Evolutionary conservation across 2,888 invertebrate genomes (phyloP), one percentile per base, ranked within the genome.

Genomic region (Meteorus colon): DNA sequence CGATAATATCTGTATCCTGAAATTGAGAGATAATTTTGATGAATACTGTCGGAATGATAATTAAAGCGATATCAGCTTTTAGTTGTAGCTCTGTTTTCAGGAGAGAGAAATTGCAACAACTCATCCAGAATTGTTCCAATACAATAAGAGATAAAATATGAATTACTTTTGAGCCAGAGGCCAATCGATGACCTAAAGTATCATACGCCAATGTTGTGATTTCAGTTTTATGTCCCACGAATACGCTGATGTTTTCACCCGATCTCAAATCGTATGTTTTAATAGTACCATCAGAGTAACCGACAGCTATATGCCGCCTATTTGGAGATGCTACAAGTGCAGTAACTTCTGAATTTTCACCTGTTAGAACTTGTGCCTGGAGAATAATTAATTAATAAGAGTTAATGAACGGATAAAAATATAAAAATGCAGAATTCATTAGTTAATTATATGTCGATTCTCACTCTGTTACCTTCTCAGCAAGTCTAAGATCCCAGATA

Each of bases 401-500:
- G 69, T 67, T 55, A 24, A 65, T 31, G 55, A 69, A 74, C 55
- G 24, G 41, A 60, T 16, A 41, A 59, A 24, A 31, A 24, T 48
- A 37, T 62, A 8, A 69, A 69, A 6, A 8, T 76, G 29, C 59
- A 16, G 24, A 16, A 41, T 41, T 2, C 24, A 24, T 24, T 24
- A 24, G 24, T 24, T 37, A 48, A 37, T 51, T n/a, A 0, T 62
- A 51, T 51, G 65, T 29, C 14, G 34, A 5, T 60, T 12, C 69
- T 14, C 62, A 65, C 59, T 45, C 51, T 75, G 76, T 67, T 85
- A 95, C 95, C 92, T 95, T 95, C 89, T 96, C 95, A 59, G 95
- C 94, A 8, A 96, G 93, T 86, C 96, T 93, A 87, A 98, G 92
- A 91, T 99, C 98, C 97, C 98, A 99, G 85, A 99, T 92, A 85